These are phyloP conservation scores for Scophthalmus maximus DNA, from an alignment of 2,113 vertebrate species.

Conservation along the genomic window DNA sequence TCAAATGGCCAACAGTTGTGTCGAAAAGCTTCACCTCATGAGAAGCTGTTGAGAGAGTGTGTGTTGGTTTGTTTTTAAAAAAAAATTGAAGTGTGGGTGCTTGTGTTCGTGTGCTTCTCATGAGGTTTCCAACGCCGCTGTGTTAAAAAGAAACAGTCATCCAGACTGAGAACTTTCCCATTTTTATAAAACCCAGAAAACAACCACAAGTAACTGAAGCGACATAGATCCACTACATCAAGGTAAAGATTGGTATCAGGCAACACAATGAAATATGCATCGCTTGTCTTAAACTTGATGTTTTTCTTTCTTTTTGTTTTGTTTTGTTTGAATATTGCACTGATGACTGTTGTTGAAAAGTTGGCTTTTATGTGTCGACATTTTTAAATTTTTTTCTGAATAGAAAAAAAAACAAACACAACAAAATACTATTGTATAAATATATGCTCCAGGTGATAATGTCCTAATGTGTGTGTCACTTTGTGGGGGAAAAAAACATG, in stretches of 20 bases:
- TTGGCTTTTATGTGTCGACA: conserved; percentile 83
- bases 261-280: conserved; percentile 80
- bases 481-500: conserved; percentile 74
- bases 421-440: conserved; percentile 83
- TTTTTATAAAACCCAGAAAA: conserved; percentile 62
- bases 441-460: conserved; percentile 84
- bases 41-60: conserved; percentile 64
- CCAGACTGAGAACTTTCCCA: conserved; percentile 56
- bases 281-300: conserved; percentile 88
- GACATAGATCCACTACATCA: conserved; percentile 63
- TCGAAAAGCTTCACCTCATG: conserved; percentile 76
- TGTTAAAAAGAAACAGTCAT: conserved; percentile 38
- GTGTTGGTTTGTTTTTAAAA: not conserved
- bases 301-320: conserved; percentile 78
- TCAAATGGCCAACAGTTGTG: conserved; percentile 81
- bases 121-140: conserved; percentile 43
- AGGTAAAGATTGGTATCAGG: conserved; percentile 74
- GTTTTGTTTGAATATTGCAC: conserved; percentile 89
- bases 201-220: conserved; percentile 55
- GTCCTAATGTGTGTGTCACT: conserved; percentile 82
- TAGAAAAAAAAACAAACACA: conserved; percentile 84
- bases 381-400: conserved; percentile 80
- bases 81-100: conserved; percentile 30
- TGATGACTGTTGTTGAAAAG: conserved; percentile 87
- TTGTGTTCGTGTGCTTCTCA: conserved; percentile 52